Evolutionary conservation across 2,797 vertebrate species (phyloP), one percentile per base, ranked within the genome.

Genomic region (Brachyalestes nurse): DNA sequence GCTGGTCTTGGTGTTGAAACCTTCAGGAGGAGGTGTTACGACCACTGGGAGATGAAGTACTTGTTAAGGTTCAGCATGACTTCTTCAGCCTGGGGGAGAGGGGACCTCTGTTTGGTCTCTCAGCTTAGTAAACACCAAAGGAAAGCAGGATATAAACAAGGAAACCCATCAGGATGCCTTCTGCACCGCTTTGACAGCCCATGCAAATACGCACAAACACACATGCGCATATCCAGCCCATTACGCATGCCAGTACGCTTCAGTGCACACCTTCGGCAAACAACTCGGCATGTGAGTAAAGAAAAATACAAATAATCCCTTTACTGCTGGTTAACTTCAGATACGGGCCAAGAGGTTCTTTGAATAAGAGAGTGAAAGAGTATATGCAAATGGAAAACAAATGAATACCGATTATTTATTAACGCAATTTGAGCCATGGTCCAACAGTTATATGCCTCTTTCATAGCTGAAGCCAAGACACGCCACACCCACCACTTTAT

Each of bases 141-240:
- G 89, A 92, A 91, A 88, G 80, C 80, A 81, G 82, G 13, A 81
- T 87, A 86, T 88, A 93, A 93, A 92, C 89, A 92, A 88, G 87
- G 81, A 85, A 89, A 83, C 55, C 45, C 80, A 82, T 77, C 66
- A 66, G 60, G 60, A 72, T 72, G 62, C 19, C 28, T 62, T 55
- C 34, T n/a, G 34, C 38, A 69, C 28, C 16, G 69, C 23, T 77
- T 12, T 51, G 53, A 64, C 51, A 38, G 62, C 16, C 38, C 49
- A 74, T 51, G 88, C 85, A 90, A 80, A 79, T 51, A 23, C 83
- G 81, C 88, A 90, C 86, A 82, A 76, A 84, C 90, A 91, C 88
- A 87, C 80, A 86, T 86, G 85, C 78, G 88, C 77, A 86, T 85
- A 84, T 78, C 87, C 72, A 51, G 85, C 84, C 90, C 88, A 86